phyloP scores from a whole-genome alignment of 2,113 vertebrate genomes.

The Anas platyrhynchos region DNA sequence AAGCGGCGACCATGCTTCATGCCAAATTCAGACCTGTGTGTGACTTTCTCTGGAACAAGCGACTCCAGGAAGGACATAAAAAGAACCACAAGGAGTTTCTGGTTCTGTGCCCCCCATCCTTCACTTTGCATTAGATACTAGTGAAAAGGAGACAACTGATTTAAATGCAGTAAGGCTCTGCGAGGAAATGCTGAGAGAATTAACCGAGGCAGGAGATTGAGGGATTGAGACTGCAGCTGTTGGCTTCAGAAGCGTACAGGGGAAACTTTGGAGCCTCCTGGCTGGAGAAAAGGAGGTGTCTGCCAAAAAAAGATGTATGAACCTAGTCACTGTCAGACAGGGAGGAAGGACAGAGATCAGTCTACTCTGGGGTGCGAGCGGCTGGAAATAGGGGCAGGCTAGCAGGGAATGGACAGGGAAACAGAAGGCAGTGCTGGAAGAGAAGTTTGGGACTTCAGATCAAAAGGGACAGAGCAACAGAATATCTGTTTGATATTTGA shows the following conservation, averaged over 20 bases:
- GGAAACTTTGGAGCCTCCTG: not conserved
- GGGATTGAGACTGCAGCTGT: not conserved
- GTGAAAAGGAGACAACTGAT: not conserved
- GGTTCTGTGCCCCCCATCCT: not conserved
- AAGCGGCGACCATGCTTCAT: not conserved
- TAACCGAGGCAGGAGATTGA: not conserved
- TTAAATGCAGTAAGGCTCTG: not conserved
- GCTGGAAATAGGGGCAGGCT: not conserved
- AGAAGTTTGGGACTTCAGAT: not conserved
- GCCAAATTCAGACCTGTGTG: not conserved
- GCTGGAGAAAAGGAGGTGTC: not conserved
- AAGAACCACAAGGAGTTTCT: not conserved
- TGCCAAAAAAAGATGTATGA: not conserved
- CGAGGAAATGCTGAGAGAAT: not conserved
- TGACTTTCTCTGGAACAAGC: not conserved
- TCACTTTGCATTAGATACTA: not conserved
- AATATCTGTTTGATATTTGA: not conserved
- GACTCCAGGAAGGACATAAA: not conserved
- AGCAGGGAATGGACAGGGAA: rapidly evolving
- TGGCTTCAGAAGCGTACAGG: not conserved
- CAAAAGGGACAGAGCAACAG: not conserved
- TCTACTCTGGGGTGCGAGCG: not conserved
- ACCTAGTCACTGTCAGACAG: not conserved
- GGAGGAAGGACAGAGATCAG: not conserved
- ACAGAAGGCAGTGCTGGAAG: not conserved